Evolutionary conservation across 1,140 invertebrate genomes (phyloP), one percentile per base, ranked within the genome.

Genomic region (Rhagoletis pomonella): DNA sequence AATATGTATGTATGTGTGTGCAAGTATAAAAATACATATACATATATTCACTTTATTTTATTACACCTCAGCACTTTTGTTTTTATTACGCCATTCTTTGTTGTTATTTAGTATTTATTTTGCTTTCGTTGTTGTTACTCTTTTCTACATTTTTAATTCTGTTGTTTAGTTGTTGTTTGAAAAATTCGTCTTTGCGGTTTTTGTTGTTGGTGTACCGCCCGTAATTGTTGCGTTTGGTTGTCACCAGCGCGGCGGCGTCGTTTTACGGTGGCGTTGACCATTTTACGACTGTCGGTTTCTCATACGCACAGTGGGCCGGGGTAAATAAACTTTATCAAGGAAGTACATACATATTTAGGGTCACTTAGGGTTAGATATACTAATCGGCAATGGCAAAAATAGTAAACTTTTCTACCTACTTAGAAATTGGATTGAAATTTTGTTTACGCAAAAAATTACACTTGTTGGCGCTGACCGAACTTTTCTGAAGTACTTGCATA

Each of bases 201-300:
- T 67, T 42, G 29, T 19, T 67, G 65, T 12, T 4, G 29, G 14
- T 17, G 67, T 44, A 47, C 10, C 62, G 62, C 29, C 44, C 50
- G 67, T 73, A 73, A 44, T 12, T 73, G 67, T 73, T 44, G 64
- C 29, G n/a, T 67, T 39, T 29, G 29, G 10, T 73, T 73, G 42
- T 73, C 44, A 73, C 12, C 14, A 42, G 14, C 29, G 29, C 29
- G 29, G 29, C 29, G 29, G 29, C 29, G 29, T 29, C 42, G 42
- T 39, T 73, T 73, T 47, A n/a, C 14, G 42, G 67, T 73, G 67
- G 39, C 67, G 67, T 73, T 73, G 67, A 73, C 67, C 67, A 73
- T 47, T 73, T 73, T 73, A 44, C 14, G 67, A n/a, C 2, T 47
- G 9, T n/a, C 67, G 19, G 50, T 55, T 67, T 42, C 2, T 67